Evolutionary conservation across 2,888 invertebrate genomes (phyloP), one percentile per base, ranked within the genome.

Genomic region (Xestia ashworthii): DNA sequence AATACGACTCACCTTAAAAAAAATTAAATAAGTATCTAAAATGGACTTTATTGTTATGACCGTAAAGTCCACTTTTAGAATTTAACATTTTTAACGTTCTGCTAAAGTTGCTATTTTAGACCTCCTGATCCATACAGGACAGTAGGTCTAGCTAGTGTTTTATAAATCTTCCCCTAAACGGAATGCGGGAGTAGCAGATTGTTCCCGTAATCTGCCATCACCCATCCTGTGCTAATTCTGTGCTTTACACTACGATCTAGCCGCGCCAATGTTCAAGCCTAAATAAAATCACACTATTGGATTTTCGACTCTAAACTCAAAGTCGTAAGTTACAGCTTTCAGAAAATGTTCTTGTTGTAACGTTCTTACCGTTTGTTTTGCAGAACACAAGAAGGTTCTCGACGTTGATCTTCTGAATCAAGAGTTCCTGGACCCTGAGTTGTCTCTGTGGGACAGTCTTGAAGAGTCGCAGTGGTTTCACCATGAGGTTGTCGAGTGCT

Each of bases 381-480:
- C 95, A 97, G 98, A 98, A 84, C 98, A 99, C 92, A 98, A 98
- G 88, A 97, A 97, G 85, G 95, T 97, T 19, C 92, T 98, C 70
- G 98, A 99, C 91, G 95, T 98, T 5, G 98, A 98, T 65, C 98
- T 98, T 92, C 90, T 98, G 91, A 99, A 99, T 91, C 97, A 98
- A 84, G 98, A 98, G 78, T 97, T 97, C 72, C 97, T 98, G 65
- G 98, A 98, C 86, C 97, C 98, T 41, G 98, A 98, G 90, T 97
- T 98, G 77, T 98, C 98, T 71, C 93, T 98, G 46, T 99, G 98
- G 98, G 98, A 98, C 93, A 98, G 98, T 25, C 91, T 99, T 67
- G 98, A 98, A 92, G 97, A 98, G 81, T 98, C 98, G 0, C 98
- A 98, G 91, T 99, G 98, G 98, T 96, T 98, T 89, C 98, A 98